These are phyloP conservation scores for Odiellus spinosus DNA, from an alignment of 2,888 invertebrate species.

Conservation along the genomic window DNA sequence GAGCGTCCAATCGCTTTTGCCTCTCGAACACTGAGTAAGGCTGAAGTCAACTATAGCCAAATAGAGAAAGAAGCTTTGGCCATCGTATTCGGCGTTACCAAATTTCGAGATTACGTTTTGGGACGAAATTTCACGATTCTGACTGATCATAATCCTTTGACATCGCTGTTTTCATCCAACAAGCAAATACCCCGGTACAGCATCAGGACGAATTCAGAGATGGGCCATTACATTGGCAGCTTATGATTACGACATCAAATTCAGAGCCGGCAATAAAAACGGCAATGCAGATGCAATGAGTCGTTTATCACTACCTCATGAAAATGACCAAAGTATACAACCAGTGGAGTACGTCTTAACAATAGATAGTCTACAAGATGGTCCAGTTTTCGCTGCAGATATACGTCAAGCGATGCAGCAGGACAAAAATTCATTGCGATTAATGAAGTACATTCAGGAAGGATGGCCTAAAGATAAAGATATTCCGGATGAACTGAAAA, in stretches of 20 bases:
- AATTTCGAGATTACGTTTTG: slow-evolving; percentile 30
- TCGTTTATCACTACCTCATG: slow-evolving; percentile 13
- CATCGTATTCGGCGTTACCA: slow-evolving; percentile 28
- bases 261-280: slow-evolving; percentile 21
- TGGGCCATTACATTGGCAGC: slow-evolving; percentile 24
- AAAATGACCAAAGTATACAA: background rate
- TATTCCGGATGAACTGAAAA: background rate
- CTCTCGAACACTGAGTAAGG: slow-evolving; percentile 17
- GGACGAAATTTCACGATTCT: slow-evolving; percentile 29
- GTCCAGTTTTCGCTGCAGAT: background rate
- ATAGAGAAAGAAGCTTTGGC: slow-evolving; percentile 26
- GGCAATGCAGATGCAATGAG: slow-evolving; percentile 26
- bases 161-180: slow-evolving; percentile 1
- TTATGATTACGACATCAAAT: slow-evolving; percentile 26
- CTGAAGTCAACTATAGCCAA: slow-evolving; percentile 19
- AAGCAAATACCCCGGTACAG: slow-evolving; percentile 20
- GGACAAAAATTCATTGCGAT: background rate
- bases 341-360: slow-evolving; percentile 3
- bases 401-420: slow-evolving; percentile 1
- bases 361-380: slow-evolving; percentile 1
- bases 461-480: slow-evolving; percentile 1
- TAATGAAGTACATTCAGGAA: background rate
- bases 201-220: slow-evolving; percentile 23
- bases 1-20: slow-evolving; percentile 24
- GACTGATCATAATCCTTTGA: slow-evolving; percentile 31